phyloP scores from a whole-genome alignment of 2,888 invertebrate genomes.

The Elegia similella region DNA sequence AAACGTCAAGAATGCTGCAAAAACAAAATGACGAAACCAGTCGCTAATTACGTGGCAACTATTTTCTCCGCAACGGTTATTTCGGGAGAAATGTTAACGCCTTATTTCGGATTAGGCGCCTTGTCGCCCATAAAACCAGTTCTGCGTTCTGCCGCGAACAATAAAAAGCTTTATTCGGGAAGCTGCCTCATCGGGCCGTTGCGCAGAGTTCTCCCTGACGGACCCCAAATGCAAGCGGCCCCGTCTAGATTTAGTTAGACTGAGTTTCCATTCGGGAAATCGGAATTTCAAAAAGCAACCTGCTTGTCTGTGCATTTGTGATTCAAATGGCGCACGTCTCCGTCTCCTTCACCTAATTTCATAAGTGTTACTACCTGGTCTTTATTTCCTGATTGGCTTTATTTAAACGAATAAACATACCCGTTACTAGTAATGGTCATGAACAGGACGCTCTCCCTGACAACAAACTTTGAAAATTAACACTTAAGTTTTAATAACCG shows the following conservation, averaged over 20 bases:
- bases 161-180: slow-evolving; percentile 72
- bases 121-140: slow-evolving; percentile 64
- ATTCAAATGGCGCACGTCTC: neutral
- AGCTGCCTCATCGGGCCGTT: slow-evolving; percentile 59
- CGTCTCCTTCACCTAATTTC: neutral
- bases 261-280: neutral
- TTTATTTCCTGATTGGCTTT: no score
- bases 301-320: slow-evolving; percentile 5
- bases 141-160: slow-evolving; percentile 56
- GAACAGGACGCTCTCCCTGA: slow-evolving; percentile 3
- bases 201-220: slow-evolving; percentile 8
- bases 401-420: neutral
- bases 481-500: neutral
- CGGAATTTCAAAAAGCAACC: slow-evolving; percentile 2
- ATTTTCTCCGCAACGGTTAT: slow-evolving; percentile 34
- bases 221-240: slow-evolving; percentile 7
- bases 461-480: slow-evolving; percentile 6
- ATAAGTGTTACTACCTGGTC: neutral
- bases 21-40: slow-evolving; percentile 7
- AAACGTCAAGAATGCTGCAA: slow-evolving; percentile 20
- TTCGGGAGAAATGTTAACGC: slow-evolving; percentile 48
- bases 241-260: neutral
- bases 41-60: slow-evolving; percentile 17
- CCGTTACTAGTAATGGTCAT: neutral
- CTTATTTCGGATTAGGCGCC: slow-evolving; percentile 55